Base-by-base conservation (phyloP, 64 coral and sea anemone genomes). In the Platygyra sinensis region DNA sequence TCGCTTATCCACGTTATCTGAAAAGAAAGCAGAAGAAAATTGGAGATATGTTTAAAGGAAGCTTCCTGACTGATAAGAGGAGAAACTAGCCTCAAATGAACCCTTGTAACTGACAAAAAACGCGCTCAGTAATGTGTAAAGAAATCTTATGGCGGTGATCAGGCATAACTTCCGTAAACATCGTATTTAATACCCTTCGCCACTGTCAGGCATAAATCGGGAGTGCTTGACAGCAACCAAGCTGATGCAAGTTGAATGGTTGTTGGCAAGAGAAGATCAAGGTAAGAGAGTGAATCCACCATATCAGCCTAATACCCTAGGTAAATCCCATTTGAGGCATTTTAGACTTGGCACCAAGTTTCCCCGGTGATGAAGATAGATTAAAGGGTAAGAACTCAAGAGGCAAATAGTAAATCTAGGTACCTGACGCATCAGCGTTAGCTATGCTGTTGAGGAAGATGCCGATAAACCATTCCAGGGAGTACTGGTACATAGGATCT, bases 401-500 rank as follows among this genome's bases (percentile, higher is more conserved):
- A 18, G 33, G 71, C 9, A 18, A 88, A 15, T 19, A 64, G 22
- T 50, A 7, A 71, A 19, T 9, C 3, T 29, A 79, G 10, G 20
- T 87, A 99, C 97, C 97, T 78, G 97, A 95, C 38, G 91, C 75
- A 25, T 99, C 97, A 20, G 97, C 97, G 59, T 96, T 96, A 14
- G 97, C 88, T 50, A 99, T 96, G 54, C 97, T 99, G 74, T 96
- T 99, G 28, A 99, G 90, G 72, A 99, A 99, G 64, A 99, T 99
- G 30, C 93, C 73, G 16, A 99, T 94, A 80, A 99, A 99, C 97
- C 97, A 99, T 79, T 99, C 97, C 78, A 99, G 55, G 2, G 97
- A 99, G 67, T 99, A 99, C 75, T 99, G 97, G 85, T 99, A 99
- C 97, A 99, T 99, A 75, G 97, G 97, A 69, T 99, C 97, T 69